Evolutionary conservation across 2,113 vertebrate genomes (phyloP).

Genomic region (Capreolus pygargus): DNA sequence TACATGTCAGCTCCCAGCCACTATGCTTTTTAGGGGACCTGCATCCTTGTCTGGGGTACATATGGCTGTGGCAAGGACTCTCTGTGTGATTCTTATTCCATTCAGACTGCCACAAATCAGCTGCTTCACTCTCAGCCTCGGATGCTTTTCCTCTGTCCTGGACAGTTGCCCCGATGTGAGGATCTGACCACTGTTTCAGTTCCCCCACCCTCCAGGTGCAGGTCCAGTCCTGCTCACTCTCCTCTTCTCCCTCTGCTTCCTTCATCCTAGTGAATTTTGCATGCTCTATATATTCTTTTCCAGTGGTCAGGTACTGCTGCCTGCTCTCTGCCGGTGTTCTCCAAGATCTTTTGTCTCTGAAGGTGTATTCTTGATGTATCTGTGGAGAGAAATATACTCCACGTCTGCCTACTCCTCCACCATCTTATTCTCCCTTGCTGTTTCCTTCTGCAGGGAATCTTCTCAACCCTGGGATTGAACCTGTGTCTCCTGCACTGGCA

Average conservation of each 20-base stretch:
- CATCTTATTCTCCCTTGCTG: not conserved
- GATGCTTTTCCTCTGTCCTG: not conserved
- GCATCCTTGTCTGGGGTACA: not conserved
- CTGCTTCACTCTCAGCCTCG: not conserved
- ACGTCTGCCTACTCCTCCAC: not conserved
- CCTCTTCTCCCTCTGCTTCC: not conserved
- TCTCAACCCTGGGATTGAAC: not conserved
- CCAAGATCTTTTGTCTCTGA: not conserved
- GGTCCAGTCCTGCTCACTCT: not conserved
- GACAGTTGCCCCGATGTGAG: not conserved
- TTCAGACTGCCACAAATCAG: not conserved
- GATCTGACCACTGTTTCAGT: not conserved
- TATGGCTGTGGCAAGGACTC: not conserved
- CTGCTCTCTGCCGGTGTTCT: not conserved
- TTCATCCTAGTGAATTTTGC: not conserved
- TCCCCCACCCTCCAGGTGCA: not conserved
- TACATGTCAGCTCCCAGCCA: not conserved
- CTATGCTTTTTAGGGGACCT: not conserved
- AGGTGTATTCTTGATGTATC: not conserved
- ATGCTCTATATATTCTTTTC: not conserved
- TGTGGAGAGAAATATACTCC: not conserved
- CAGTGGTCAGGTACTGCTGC: not conserved
- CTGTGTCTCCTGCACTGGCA: not conserved
- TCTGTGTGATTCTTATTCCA: not conserved
- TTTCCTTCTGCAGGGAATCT: not conserved